phyloP scores from a whole-genome alignment of 2,113 vertebrate genomes.

The Pollimyrus isidori region DNA sequence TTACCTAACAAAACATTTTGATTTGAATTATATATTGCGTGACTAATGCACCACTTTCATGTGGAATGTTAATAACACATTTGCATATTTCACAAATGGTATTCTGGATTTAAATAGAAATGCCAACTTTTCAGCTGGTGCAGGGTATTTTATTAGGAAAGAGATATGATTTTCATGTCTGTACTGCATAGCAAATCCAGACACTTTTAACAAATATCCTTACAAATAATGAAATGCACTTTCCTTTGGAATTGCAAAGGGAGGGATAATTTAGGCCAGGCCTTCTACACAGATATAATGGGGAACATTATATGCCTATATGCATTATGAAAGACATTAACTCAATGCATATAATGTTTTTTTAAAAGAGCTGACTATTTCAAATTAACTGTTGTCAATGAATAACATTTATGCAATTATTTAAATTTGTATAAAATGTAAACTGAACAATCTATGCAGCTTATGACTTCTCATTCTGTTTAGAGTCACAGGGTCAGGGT shows the following conservation, averaged over 20 bases:
- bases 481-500: neutral
- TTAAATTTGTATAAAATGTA: neutral
- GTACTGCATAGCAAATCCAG: conserved; percentile 45
- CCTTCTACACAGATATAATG: neutral
- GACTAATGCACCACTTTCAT: conserved; percentile 51
- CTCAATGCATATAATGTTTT: neutral
- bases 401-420: neutral
- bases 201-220: conserved; percentile 45
- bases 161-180: neutral
- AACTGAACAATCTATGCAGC: neutral
- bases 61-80: conserved; percentile 53
- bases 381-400: neutral
- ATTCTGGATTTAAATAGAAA: conserved; percentile 51
- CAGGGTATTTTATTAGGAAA: conserved; percentile 43
- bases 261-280: neutral
- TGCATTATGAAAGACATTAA: neutral
- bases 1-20: conserved; percentile 48
- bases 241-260: conserved; percentile 38
- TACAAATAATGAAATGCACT: conserved; percentile 49
- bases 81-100: conserved; percentile 53
- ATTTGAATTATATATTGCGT: conserved; percentile 53
- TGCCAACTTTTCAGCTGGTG: conserved; percentile 36
- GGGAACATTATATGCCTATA: neutral
- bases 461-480: neutral
- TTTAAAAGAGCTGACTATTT: neutral